phyloP scores from a whole-genome alignment of 2,113 vertebrate genomes.

The Sylvilagus bachmani region DNA sequence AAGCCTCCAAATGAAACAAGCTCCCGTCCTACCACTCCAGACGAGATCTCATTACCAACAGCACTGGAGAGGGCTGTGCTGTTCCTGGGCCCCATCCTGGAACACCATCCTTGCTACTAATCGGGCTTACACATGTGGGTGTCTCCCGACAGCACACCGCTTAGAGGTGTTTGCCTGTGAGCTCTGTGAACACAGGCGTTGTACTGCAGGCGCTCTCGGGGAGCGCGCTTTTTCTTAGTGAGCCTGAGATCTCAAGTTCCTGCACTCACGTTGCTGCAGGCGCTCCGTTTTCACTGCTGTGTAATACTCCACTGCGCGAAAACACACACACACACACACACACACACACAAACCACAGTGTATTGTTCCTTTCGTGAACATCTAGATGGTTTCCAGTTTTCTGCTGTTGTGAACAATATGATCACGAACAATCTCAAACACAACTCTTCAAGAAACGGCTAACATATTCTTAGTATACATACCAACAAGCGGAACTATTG shows the following conservation, averaged over 20 bases:
- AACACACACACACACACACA: too few relatives aligned
- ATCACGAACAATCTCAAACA: not conserved
- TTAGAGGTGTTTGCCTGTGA: conserved; percentile 2
- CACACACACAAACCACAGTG: not conserved
- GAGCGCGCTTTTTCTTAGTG: not conserved
- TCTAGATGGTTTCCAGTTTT: not conserved
- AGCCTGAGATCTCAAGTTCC: not conserved
- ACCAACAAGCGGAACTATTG: not conserved
- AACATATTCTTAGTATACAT: not conserved
- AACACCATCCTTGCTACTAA: not conserved
- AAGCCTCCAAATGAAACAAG: not conserved
- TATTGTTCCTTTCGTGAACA: not conserved
- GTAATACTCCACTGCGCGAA: not conserved
- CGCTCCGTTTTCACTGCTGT: not conserved
- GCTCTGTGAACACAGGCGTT: not conserved
- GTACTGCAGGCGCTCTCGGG: not conserved
- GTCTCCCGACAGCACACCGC: not conserved
- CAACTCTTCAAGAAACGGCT: not conserved
- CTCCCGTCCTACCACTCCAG: not conserved
- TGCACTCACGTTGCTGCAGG: not conserved
- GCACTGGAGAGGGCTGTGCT: not conserved
- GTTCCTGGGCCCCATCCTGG: not conserved
- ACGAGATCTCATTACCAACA: not conserved
- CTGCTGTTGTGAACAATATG: not conserved
- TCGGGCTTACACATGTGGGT: not conserved